Base-by-base conservation (phyloP, 2,113 vertebrate genomes). In the chimpanzee (Pan troglodytes) region DNA sequence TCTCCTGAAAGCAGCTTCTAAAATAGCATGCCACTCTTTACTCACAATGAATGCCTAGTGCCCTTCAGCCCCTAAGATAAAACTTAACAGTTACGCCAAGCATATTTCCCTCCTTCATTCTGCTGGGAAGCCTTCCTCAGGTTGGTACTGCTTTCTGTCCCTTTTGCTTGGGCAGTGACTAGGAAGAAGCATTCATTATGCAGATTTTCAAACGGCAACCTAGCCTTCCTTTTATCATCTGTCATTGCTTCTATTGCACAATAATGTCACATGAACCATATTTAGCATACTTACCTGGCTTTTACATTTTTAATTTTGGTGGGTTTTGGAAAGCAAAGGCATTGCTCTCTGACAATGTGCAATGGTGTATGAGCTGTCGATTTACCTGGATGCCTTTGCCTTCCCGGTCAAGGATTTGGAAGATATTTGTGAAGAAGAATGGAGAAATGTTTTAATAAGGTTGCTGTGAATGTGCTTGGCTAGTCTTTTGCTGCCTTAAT, bases 401-500 rank as follows among this genome's bases (percentile, higher is more conserved):
- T 57, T 55, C 6, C 52, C 55, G 13, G 25, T 45, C 45, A 93
- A 94, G 40, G 30, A 91, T 88, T 93, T 85, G 73, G 25, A 83
- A 38, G 88, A 75, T 82, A 90, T 97, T 92, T 84, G 73, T 59
- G 5, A 97, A 32, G 45, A 88, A 94, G 43, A 55, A 61, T 50
- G 27, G 64, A 72, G 5, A 93, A 81, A 90, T 81, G n/a, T 88
- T 96, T 96, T n/a, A 55, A 23, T 79, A 79, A 93, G 45, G 16
- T 45, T 83, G 22, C 57, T 70, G 32, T 79, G 79, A 90, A 79
- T 91, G 92, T 85, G 84, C 95, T 97, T 96, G 87, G 68, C 82
- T 84, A 27, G 27, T 84, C 61, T 92, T 61, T 82, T 83, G 57
- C 59, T 90, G 57, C 78, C 27, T 40, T 80, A 79, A 96, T 96